A percentile compares a stretch with the other conserved stretches of the same genome.
Conservation (phyloP, 2,113 vertebrate genomes). For the Zapus hudsonius region DNA sequence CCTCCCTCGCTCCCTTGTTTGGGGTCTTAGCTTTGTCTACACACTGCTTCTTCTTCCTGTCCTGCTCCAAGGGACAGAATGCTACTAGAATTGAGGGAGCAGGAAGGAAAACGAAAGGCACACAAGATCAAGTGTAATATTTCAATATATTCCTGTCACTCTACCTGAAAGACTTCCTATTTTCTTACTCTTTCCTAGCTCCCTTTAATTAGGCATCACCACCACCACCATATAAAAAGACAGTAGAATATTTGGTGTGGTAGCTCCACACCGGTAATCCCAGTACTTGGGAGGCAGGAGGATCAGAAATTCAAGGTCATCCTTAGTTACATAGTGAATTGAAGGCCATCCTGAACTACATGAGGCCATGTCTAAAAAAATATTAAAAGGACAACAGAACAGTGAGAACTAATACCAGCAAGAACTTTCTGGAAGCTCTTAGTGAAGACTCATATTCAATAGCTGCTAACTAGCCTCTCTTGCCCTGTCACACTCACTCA, state of each 20-base stretch:
- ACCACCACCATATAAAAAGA: not conserved
- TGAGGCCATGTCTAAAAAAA: not conserved
- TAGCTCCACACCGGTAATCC: not conserved
- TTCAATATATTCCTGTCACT: not conserved
- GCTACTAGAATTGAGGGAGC: not conserved
- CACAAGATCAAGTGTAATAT: not conserved
- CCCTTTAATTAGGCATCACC: not conserved
- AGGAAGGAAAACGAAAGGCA: not conserved
- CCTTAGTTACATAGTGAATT: not conserved
- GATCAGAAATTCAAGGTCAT: too few species aligned
- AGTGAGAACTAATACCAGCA: not conserved
- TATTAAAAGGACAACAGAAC: not conserved
- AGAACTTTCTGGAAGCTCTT: slow-evolving; percentile 45
- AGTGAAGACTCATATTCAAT: slow-evolving; percentile 1
- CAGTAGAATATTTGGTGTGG: not conserved
- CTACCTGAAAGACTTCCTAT: not conserved
- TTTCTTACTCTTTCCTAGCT: not conserved
- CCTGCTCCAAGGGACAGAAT: not conserved
- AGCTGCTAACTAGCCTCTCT: slow-evolving; percentile 64
- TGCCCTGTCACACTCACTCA: not conserved
- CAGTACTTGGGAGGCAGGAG: not conserved
- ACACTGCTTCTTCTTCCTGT: not conserved
- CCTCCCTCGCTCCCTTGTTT: not conserved
- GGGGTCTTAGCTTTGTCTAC: not conserved
- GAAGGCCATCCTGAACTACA: not conserved